Conservation (phyloP, 2,797 vertebrate species). For the Thalassophryne amazonica region DNA sequence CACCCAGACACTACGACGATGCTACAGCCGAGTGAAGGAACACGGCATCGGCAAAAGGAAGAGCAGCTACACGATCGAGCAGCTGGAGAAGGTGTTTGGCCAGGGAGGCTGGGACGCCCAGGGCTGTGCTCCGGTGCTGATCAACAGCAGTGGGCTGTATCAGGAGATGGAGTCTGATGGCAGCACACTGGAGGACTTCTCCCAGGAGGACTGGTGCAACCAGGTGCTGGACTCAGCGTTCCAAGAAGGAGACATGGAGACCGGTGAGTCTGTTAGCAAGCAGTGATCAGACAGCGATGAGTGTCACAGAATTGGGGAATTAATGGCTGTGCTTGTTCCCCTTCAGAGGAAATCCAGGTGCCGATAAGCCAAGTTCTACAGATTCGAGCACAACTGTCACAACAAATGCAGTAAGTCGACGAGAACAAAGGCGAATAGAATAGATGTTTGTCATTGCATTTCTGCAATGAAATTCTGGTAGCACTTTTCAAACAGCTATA, state of each 20-base stretch:
- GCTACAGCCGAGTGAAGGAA: slow-evolving; percentile 99
- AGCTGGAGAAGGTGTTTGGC: slow-evolving; percentile 98
- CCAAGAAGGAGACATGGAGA: slow-evolving; percentile 90
- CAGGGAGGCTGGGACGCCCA: slow-evolving; percentile 98
- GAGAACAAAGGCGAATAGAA: too few relatives aligned
- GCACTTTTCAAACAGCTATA: too few relatives aligned
- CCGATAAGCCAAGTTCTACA: slow-evolving; percentile 88
- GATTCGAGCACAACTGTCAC: slow-evolving; percentile 86
- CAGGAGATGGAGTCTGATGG: slow-evolving; percentile 98
- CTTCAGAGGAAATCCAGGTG: slow-evolving; percentile 89
- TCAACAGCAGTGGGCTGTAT: slow-evolving; percentile 98
- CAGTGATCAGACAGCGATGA: not conserved
- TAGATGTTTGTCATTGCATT: too few relatives aligned
- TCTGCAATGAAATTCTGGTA: too few relatives aligned
- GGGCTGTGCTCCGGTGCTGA: slow-evolving; percentile 95
- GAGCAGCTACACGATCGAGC: slow-evolving; percentile 98
- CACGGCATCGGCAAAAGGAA: slow-evolving; percentile 97
- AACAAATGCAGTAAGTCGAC: slow-evolving; percentile 90
- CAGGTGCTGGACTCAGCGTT: slow-evolving; percentile 92
- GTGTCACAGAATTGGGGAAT: not conserved
- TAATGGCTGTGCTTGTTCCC: slow-evolving; percentile 14
- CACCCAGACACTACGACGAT: slow-evolving; percentile 90
- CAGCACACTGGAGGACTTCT: slow-evolving; percentile 97
- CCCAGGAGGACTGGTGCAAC: slow-evolving; percentile 98
- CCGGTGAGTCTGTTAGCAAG: slow-evolving; percentile 77